Evolutionary conservation across 1,140 invertebrate species (phyloP).

Genomic region (Danaus melanippus): DNA sequence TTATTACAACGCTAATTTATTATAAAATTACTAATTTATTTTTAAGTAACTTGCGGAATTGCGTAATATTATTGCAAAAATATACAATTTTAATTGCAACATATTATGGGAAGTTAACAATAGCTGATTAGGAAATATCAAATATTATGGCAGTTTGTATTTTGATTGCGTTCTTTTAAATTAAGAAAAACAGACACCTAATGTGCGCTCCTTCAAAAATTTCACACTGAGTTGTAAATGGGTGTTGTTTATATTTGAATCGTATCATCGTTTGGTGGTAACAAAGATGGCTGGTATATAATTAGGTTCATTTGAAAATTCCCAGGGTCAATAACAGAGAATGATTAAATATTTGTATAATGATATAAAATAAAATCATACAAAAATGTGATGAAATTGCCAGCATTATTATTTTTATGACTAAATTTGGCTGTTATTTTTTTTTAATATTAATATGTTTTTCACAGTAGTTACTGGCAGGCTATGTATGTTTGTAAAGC

Average conservation of each 20-base stretch:
- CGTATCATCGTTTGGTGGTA: constrained; percentile 1
- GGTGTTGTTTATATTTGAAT: too few species aligned
- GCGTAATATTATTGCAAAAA: constrained; percentile 17
- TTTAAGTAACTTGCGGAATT: constrained; percentile 10
- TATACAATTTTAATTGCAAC: constrained; percentile 8
- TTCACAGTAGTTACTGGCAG: too few species aligned
- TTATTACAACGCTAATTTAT: constrained; percentile 26
- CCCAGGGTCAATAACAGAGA: too few species aligned
- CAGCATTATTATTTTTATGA: too few species aligned
- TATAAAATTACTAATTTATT: constrained; percentile 8
- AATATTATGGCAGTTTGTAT: background rate
- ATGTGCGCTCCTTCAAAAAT: constrained; percentile 3
- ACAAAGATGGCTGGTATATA: background rate
- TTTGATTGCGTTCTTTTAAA: constrained; percentile 2
- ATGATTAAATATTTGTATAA: too few species aligned
- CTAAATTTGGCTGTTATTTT: too few species aligned
- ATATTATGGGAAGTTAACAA: constrained; percentile 8
- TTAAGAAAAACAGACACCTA: background rate
- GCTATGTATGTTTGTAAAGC: too few species aligned
- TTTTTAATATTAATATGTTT: too few species aligned
- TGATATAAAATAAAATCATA: too few species aligned
- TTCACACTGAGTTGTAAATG: background rate
- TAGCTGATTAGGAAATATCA: constrained; percentile 1
- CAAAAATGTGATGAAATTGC: too few species aligned
- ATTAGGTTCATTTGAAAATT: too few species aligned